phyloP scores from a whole-genome alignment of 2,113 vertebrate genomes.

The Megalops atlanticus region DNA sequence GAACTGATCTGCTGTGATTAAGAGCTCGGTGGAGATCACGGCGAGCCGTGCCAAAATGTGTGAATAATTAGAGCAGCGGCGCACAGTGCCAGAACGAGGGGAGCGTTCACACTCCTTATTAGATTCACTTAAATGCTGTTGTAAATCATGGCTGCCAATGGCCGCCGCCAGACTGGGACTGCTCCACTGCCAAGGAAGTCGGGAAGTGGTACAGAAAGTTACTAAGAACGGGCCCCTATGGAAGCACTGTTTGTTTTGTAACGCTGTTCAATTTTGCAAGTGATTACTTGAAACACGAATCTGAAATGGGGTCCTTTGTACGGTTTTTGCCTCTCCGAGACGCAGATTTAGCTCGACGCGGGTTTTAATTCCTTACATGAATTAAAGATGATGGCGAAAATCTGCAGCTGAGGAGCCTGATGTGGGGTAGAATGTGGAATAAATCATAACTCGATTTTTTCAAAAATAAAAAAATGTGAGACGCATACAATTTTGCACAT shows the following conservation, averaged over 20 bases:
- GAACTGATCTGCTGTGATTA: slow-evolving; percentile 97
- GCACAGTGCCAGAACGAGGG: slow-evolving; percentile 87
- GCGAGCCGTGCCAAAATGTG: slow-evolving; percentile 91
- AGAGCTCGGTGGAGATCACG: slow-evolving; percentile 87
- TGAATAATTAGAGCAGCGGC: slow-evolving; percentile 90
- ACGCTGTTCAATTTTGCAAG: slow-evolving; percentile 36
- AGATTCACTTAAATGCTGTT: slow-evolving; percentile 87
- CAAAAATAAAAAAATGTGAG: slow-evolving; percentile 7
- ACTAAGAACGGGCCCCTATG: slow-evolving; percentile 28
- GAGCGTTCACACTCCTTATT: slow-evolving; percentile 91
- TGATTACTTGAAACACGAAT: slow-evolving; percentile 21
- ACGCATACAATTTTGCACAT: background rate
- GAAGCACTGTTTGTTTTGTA: slow-evolving; percentile 35
- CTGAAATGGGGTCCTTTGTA: slow-evolving; percentile 27
- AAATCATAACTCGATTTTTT: background rate
- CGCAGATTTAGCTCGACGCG: slow-evolving; percentile 9
- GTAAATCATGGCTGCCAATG: slow-evolving; percentile 84
- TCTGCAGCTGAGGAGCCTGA: background rate
- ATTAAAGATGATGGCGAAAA: background rate
- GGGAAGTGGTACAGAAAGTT: slow-evolving; percentile 34
- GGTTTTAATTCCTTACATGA: slow-evolving; percentile 13
- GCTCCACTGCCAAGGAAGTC: slow-evolving; percentile 56
- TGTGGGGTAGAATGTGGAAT: background rate
- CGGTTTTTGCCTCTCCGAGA: slow-evolving; percentile 10
- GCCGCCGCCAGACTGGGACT: slow-evolving; percentile 56